Conservation (phyloP, 1,140 invertebrate species). For the Sminthurides bifidus region DNA sequence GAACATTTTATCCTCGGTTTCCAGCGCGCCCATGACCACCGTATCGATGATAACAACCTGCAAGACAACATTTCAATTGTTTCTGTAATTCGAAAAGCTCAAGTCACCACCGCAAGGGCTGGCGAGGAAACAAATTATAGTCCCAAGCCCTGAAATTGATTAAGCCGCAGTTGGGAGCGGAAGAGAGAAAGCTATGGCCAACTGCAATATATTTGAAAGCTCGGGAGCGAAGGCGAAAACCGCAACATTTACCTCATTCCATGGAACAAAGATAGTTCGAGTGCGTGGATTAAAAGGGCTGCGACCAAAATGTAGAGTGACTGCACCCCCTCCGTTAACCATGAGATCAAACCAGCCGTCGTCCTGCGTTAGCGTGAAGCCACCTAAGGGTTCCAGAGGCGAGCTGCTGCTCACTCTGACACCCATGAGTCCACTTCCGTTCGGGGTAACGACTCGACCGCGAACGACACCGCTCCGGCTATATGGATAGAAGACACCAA, state of each 20-base stretch:
- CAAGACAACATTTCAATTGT: conserved; percentile 8
- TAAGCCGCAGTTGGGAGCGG: too few relatives aligned
- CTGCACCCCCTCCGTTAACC: conserved; percentile 91
- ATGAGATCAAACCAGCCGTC: conserved; percentile 92
- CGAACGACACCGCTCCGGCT: conserved; percentile 93
- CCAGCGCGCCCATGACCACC: conserved; percentile 62
- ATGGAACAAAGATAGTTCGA: conserved; percentile 86
- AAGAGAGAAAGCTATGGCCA: too few relatives aligned
- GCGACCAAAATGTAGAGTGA: conserved; percentile 84
- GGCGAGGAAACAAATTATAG: too few relatives aligned
- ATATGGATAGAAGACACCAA: too few relatives aligned
- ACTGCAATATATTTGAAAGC: too few relatives aligned
- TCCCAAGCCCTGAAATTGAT: too few relatives aligned
- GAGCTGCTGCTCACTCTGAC: conserved; percentile 85
- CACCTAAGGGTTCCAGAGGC: conserved; percentile 72
- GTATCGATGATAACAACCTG: conserved; percentile 80
- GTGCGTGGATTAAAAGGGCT: conserved; percentile 79
- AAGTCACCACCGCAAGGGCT: too few relatives aligned
- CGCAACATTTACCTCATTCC: conserved; percentile 72
- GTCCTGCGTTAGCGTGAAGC: conserved; percentile 82
- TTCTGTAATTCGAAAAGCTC: too few relatives aligned
- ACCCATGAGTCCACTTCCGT: conserved; percentile 84
- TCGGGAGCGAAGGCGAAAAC: neutral
- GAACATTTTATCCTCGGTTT: conserved; percentile 55
- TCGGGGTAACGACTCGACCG: conserved; percentile 76